A percentile compares a stretch with the other conserved stretches of the same genome.
phyloP scores from a whole-genome alignment of 2,888 invertebrate species.

The Cacoxenus indagator region DNA sequence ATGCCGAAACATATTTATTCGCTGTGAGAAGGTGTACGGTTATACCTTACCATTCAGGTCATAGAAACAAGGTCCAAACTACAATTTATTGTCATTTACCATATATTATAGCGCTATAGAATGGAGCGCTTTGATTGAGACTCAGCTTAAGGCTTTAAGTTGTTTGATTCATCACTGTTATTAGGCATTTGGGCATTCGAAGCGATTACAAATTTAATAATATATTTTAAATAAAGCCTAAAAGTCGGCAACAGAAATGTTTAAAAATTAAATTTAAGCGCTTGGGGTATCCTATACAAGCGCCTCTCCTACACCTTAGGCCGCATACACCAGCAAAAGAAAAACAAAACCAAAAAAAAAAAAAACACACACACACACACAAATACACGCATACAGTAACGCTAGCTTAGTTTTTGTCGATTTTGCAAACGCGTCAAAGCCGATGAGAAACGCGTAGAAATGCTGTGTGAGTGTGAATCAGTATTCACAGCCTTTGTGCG shows the following conservation, averaged over 20 bases:
- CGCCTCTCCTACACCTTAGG: neutral
- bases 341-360: too few relatives aligned
- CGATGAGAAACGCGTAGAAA: neutral
- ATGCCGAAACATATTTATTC: too few relatives aligned
- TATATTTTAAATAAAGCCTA: neutral
- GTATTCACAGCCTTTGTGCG: neutral
- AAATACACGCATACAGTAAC: neutral
- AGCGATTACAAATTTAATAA: neutral
- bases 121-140: too few relatives aligned
- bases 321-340: too few relatives aligned
- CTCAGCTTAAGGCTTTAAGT: too few relatives aligned
- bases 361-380: too few relatives aligned
- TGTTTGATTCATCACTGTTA: too few relatives aligned
- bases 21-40: too few relatives aligned
- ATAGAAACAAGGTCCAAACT: too few relatives aligned
- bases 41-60: too few relatives aligned
- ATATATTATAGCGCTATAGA: too few relatives aligned
- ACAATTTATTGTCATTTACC: too few relatives aligned
- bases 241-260: neutral
- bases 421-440: neutral
- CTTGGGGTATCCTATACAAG: neutral
- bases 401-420: neutral
- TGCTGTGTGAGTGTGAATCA: slow-evolving; percentile 1
- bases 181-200: neutral
- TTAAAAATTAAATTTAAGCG: neutral